These are phyloP conservation scores for Uria lomvia DNA, from an alignment of 2,113 vertebrate species.

Conservation along the genomic window DNA sequence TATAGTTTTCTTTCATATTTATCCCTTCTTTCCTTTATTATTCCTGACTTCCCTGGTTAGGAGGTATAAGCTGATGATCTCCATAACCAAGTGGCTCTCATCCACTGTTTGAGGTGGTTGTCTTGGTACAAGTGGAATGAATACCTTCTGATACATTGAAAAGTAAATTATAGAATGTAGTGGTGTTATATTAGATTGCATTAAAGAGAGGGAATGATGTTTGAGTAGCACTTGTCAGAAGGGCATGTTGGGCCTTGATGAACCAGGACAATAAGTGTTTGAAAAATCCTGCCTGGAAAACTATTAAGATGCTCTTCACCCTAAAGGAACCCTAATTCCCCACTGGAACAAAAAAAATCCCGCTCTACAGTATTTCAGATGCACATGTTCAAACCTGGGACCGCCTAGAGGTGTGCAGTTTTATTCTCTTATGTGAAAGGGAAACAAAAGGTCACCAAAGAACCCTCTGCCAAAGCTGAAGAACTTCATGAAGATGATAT, in stretches of 20 bases:
- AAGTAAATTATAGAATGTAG: background rate
- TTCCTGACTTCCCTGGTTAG: background rate
- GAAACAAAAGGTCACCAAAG: background rate
- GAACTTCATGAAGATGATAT: background rate
- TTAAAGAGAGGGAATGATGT: background rate
- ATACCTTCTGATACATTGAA: background rate
- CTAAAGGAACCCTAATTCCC: background rate
- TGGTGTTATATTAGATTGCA: background rate
- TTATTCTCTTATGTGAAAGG: background rate
- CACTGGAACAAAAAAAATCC: background rate
- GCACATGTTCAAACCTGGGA: background rate
- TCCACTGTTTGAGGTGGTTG: background rate
- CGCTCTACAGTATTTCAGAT: background rate
- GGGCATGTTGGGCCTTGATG: background rate
- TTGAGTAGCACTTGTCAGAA: background rate
- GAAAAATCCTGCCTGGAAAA: background rate
- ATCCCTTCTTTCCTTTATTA: background rate
- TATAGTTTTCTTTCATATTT: background rate
- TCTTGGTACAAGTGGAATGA: background rate
- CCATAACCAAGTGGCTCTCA: background rate
- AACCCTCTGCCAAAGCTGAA: background rate
- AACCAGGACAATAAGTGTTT: background rate
- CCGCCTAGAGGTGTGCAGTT: background rate
- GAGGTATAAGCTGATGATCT: background rate
- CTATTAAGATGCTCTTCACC: background rate